Evolutionary conservation across 1,140 invertebrate species (phyloP).

Genomic region (Drosophila parvula): DNA sequence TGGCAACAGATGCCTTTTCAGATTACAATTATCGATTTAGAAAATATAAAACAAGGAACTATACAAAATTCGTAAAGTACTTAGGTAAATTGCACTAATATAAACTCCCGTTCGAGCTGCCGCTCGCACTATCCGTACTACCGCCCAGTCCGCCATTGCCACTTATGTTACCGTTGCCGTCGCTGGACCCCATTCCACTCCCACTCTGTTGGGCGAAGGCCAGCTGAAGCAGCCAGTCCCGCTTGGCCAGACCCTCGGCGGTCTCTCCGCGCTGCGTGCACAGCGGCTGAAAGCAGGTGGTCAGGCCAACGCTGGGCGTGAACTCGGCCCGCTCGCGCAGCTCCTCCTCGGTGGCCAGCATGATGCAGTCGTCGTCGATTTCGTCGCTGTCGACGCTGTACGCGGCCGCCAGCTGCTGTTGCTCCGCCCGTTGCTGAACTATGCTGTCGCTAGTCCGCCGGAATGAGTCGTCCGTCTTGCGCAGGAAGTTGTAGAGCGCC

Average conservation of each 20-base stretch:
- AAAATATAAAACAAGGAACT: conserved; percentile 80
- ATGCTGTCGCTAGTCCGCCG: conserved; percentile 76
- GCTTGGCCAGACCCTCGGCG: conserved; percentile 63
- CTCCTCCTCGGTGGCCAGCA: conserved; percentile 78
- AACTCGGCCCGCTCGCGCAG: conserved; percentile 71
- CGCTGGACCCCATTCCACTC: conserved; percentile 30
- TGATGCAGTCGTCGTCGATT: conserved; percentile 77
- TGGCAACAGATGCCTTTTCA: conserved; percentile 47
- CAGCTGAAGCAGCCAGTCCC: conserved; percentile 69
- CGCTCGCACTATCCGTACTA: conserved; percentile 45
- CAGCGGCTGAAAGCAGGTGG: conserved; percentile 73
- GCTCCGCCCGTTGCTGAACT: conserved; percentile 62
- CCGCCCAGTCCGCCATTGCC: conserved; percentile 32
- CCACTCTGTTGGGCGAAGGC: conserved; percentile 43
- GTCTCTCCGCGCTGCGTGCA: conserved; percentile 69
- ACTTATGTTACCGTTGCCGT: conserved; percentile 33
- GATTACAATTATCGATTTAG: conserved; percentile 64
- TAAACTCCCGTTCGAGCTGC: conserved; percentile 58
- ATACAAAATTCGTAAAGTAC: conserved; percentile 82
- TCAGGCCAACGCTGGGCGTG: conserved; percentile 73
- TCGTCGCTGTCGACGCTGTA: conserved; percentile 61
- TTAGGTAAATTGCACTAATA: conserved; percentile 80
- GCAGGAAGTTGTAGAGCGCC: conserved; percentile 79
- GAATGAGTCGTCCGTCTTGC: conserved; percentile 77
- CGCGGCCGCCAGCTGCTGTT: conserved; percentile 56